Evolutionary conservation across 2,797 vertebrate genomes (phyloP).

Genomic region (Euthynnus affinis): DNA sequence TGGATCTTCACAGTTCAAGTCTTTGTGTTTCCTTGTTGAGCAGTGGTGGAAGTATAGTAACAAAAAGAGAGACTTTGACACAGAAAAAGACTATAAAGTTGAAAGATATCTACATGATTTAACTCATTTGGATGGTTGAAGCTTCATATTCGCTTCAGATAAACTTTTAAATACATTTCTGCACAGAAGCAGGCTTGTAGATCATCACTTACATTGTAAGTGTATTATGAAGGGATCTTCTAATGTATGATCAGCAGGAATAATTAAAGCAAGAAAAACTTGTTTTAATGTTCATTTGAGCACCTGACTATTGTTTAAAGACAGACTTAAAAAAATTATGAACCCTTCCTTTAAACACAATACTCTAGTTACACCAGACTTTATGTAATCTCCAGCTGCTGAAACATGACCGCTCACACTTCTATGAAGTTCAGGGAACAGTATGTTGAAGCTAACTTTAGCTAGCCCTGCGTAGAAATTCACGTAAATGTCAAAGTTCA

Average conservation of each 20-base stretch:
- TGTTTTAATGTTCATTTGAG: too few relatives aligned
- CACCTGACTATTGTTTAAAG: too few relatives aligned
- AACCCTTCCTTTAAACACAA: neutral
- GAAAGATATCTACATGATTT: too few relatives aligned
- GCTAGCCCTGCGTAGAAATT: neutral
- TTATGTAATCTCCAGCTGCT: neutral
- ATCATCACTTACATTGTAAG: neutral
- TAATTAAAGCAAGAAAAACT: neutral
- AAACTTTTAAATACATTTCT: too few relatives aligned
- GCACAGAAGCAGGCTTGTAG: too few relatives aligned
- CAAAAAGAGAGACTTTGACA: too few relatives aligned
- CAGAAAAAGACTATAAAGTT: too few relatives aligned
- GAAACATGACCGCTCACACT: neutral
- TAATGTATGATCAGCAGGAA: neutral
- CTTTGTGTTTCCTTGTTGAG: too few relatives aligned
- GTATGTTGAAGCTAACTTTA: conserved; percentile 4
- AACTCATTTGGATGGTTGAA: too few relatives aligned
- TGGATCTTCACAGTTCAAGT: too few relatives aligned
- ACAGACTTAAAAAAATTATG: neutral
- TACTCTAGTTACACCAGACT: neutral
- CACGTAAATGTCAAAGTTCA: conserved; percentile 40
- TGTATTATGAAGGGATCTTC: neutral
- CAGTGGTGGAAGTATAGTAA: too few relatives aligned
- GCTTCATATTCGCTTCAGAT: too few relatives aligned
- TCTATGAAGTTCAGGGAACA: neutral